Percentiles rank a stretch among this genome's conserved stretches.
Conservation (phyloP, 2,113 vertebrate species). For the Epinephelus moara region DNA sequence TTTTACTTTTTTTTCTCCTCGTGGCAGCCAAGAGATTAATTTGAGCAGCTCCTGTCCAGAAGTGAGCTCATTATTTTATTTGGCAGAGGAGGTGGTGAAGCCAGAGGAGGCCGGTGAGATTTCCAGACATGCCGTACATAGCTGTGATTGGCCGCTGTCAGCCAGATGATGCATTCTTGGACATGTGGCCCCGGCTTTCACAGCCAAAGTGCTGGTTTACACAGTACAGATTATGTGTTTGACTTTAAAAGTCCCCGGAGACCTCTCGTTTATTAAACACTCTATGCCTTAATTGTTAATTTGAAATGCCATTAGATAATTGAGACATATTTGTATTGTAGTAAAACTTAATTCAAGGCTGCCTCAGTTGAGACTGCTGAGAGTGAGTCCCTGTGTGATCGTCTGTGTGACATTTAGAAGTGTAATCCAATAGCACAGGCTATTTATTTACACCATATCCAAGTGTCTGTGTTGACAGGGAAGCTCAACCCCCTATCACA, state of each 20-base stretch:
- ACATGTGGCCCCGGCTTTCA: conserved; percentile 13
- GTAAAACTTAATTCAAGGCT: not conserved
- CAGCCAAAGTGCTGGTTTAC: conserved; percentile 10
- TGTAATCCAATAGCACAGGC: conserved; percentile 60
- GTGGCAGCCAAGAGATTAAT: conserved; percentile 24
- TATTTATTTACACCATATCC: conserved; percentile 66
- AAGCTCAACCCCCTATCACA: conserved; percentile 13
- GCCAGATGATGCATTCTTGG: conserved; percentile 28
- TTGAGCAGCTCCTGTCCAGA: conserved; percentile 23
- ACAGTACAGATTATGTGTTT: conserved; percentile 8
- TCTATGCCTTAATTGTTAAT: not conserved
- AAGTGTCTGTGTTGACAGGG: conserved; percentile 49
- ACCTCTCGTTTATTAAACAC: not conserved
- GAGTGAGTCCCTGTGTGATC: conserved; percentile 36
- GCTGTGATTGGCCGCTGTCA: conserved; percentile 21
- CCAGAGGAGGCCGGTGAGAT: conserved; percentile 13
- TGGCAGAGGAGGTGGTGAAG: conserved; percentile 33
- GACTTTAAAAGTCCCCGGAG: not conserved
- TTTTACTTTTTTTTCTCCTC: not conserved
- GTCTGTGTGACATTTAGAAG: conserved; percentile 62
- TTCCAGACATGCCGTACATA: conserved; percentile 51
- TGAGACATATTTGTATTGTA: not conserved
- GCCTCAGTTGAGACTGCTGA: not conserved
- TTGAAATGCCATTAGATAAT: not conserved
- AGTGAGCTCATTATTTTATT: conserved; percentile 50